Percentiles rank a stretch among this genome's conserved stretches.
phyloP scores from a whole-genome alignment of 1,140 invertebrate species.

The Mizuhopecten yessoensis region DNA sequence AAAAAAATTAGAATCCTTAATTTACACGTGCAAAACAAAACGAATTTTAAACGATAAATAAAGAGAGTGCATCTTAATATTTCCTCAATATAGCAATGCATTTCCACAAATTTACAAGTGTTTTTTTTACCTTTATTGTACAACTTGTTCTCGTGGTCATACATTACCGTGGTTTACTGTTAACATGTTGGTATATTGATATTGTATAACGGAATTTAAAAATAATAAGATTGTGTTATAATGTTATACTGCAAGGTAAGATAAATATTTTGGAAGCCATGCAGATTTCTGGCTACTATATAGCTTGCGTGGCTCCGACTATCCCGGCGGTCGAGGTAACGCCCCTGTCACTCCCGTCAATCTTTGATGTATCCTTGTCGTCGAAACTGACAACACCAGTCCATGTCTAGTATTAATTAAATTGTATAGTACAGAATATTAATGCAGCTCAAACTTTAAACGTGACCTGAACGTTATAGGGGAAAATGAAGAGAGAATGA shows the following conservation, averaged over 20 bases:
- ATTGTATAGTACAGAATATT: neutral
- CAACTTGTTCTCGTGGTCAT: no score
- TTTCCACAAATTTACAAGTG: neutral
- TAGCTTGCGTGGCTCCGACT: neutral
- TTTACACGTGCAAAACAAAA: neutral
- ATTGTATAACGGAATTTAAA: no score
- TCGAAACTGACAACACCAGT: neutral
- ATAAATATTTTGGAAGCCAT: neutral
- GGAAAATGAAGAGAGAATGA: no score
- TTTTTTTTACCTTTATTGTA: no score
- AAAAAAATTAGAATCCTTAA: no score
- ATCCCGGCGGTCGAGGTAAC: neutral
- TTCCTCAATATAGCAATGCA: neutral
- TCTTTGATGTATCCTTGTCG: neutral
- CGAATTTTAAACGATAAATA: neutral
- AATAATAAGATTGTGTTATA: no score
- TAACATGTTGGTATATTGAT: no score
- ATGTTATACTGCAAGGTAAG: no score
- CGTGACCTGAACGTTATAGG: neutral
- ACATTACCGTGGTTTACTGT: no score
- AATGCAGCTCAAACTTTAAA: neutral
- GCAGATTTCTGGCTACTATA: neutral
- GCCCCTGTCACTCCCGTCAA: neutral
- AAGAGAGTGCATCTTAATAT: neutral
- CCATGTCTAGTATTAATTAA: constrained; percentile 17